Percentiles rank a stretch among this genome's conserved stretches.
Conservation (phyloP, 2,888 invertebrate species). For the Melanchra persicariae region DNA sequence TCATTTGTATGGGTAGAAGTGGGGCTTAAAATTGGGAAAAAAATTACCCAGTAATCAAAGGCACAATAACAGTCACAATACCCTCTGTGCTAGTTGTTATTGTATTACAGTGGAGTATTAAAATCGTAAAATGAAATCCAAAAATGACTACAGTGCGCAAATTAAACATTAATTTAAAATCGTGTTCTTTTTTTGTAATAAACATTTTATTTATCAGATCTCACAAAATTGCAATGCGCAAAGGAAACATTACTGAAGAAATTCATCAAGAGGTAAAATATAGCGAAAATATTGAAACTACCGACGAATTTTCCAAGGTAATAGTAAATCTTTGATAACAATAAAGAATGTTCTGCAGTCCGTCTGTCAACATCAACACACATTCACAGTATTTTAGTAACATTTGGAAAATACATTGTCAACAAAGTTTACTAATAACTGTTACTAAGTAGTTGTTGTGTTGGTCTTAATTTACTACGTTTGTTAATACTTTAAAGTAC, state of each 20-base stretch:
- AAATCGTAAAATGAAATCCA: neutral
- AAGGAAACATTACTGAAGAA: conserved; percentile 5
- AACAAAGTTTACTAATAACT: neutral
- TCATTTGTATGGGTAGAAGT: too few relatives aligned
- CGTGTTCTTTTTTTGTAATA: too few relatives aligned
- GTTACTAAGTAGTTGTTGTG: too few relatives aligned
- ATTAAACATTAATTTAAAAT: neutral
- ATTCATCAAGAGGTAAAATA: neutral
- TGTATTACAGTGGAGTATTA: too few relatives aligned
- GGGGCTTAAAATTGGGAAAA: too few relatives aligned
- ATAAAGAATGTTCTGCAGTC: too few relatives aligned
- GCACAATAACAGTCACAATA: too few relatives aligned
- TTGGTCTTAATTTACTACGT: too few relatives aligned
- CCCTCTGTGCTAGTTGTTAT: too few relatives aligned
- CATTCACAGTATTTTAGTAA: neutral
- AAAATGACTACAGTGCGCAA: neutral
- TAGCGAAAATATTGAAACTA: neutral
- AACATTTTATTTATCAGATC: conserved; percentile 19
- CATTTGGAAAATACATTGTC: neutral
- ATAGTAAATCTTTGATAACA: too few relatives aligned
- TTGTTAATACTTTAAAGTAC: neutral
- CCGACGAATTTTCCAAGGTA: conserved; percentile 20
- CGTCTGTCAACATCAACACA: too few relatives aligned
- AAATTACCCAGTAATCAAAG: too few relatives aligned
- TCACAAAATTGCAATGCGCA: neutral